A percentile compares a stretch with the other conserved stretches of the same genome.
Conservation (phyloP, 2,797 vertebrate genomes). For the Halcyon smyrnensis region DNA sequence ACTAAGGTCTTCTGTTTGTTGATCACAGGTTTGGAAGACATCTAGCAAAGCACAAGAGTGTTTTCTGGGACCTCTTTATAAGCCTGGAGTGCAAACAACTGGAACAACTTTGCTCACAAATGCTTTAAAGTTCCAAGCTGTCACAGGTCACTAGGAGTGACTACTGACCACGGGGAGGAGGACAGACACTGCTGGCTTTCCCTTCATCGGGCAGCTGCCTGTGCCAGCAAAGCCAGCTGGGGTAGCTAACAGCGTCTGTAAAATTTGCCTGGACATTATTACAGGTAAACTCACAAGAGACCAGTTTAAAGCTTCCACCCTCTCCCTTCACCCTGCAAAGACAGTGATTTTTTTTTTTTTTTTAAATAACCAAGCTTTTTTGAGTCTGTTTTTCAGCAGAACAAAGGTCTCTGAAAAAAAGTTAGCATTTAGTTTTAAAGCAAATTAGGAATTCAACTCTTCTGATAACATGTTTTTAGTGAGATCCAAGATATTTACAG, state of each 20-base stretch:
- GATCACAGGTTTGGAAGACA: fast-evolving
- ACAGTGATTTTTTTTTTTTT: fast-evolving
- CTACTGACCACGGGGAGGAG: not conserved
- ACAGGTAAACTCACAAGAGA: not conserved
- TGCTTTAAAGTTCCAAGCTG: not conserved
- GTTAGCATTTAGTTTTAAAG: not conserved
- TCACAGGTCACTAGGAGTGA: not conserved
- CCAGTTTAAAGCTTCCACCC: not conserved
- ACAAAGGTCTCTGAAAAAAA: not conserved
- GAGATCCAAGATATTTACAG: not conserved
- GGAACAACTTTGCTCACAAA: not conserved
- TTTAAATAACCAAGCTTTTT: not conserved
- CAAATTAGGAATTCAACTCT: not conserved
- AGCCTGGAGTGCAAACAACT: not conserved
- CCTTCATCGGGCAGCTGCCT: not conserved
- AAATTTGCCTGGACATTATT: not conserved
- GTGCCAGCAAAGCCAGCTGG: not conserved
- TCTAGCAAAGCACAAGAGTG: not conserved
- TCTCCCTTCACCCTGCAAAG: not conserved
- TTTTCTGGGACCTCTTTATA: not conserved
- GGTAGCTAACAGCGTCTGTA: not conserved
- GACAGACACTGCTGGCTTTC: not conserved
- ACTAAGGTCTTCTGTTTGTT: not conserved
- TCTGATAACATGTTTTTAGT: not conserved
- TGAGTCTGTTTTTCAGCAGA: not conserved